These are phyloP conservation scores for Quiscalus mexicanus DNA, from an alignment of 2,113 vertebrate species.

Conservation along the genomic window DNA sequence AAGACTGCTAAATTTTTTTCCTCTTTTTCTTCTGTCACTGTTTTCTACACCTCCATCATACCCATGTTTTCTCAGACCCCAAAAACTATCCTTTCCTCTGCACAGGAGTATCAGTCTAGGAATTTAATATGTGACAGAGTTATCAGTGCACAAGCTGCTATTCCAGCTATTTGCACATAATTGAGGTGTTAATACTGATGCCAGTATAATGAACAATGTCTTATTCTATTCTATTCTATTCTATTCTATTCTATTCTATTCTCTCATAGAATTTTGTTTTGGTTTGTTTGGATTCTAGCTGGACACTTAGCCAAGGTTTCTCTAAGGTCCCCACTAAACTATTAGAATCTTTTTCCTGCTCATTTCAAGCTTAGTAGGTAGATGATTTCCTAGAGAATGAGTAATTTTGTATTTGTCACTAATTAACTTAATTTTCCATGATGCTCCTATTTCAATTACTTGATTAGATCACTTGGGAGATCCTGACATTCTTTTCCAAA, in stretches of 20 bases:
- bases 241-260: not conserved
- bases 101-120: not conserved
- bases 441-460: not conserved
- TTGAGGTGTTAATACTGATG: not conserved
- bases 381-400: not conserved
- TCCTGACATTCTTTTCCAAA: not conserved
- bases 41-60: not conserved
- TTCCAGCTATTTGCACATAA: not conserved
- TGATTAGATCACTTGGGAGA: not conserved
- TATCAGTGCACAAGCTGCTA: not conserved
- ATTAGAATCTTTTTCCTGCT: not conserved
- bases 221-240: not conserved
- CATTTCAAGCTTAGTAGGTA: not conserved
- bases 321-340: not conserved
- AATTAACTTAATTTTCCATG: not conserved
- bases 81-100: not conserved
- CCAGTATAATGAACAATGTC: not conserved
- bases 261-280: not conserved
- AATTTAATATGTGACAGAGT: not conserved
- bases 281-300: not conserved
- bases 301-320: not conserved
- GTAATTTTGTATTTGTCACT: not conserved
- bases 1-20: not conserved
- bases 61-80: not conserved
- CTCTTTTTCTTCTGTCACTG: not conserved